Evolutionary conservation across 2,797 vertebrate species (phyloP), one percentile per base, ranked within the genome.

Genomic region (Sebastes steindachneri): DNA sequence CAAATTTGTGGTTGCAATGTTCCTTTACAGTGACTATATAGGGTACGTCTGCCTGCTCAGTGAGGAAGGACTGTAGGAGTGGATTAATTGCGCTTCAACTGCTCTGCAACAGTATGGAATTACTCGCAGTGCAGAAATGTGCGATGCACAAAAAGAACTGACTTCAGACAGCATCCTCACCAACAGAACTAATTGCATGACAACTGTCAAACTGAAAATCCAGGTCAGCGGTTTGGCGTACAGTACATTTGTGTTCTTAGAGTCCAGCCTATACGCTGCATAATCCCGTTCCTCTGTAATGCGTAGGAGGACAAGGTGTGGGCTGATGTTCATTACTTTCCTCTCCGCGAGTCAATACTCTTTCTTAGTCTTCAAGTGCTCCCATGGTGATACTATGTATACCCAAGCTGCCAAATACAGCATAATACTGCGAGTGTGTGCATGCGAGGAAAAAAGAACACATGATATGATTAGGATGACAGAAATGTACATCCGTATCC

Each of bases 221-320:
- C 77, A 84, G 90, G 93, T 90, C 89, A 91, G 62, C 10, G 68
- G 66, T 88, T 89, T 89, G 87, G 83, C 68, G 35, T 82, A 66
- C 74, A 72, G 85, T 89, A 71, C 77, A 84, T 83, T 76, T 58
- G 75, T 80, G 75, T 80, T 86, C 73, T 75, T 65, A 79, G 83
- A 88, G 89, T 93, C 86, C 83, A 80, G 89, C 83, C 86, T 88
- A 85, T 91, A 85, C 17, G 79, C 89, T 68, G 78, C 83, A 82
- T 83, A 86, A 86, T 91, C 86, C 77, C 29, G 4, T 86, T 88
- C 79, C 84, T 83, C 83, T 71, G 80, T 73, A 87, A 88, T 54
- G 89, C 69, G 92, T 90, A 90, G 94, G 94, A 79, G 89, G 92
- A 93, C 84, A 90, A 91, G 89, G 92, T 93, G 92, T 92, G 90